These are phyloP conservation scores for Nicator chloris DNA, from an alignment of 2,113 vertebrate genomes.

Conservation along the genomic window DNA sequence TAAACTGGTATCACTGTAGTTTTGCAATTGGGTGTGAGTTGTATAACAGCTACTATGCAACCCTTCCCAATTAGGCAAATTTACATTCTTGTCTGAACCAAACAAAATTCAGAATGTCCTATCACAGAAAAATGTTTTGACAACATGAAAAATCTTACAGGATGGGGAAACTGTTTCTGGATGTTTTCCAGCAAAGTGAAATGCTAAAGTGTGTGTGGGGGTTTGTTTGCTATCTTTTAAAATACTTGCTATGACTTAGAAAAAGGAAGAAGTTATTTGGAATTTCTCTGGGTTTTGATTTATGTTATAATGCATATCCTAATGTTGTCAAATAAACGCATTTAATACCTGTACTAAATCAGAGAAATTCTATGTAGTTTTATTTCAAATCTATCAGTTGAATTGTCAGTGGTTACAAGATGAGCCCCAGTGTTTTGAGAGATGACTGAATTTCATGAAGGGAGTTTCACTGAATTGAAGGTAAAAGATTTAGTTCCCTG, in stretches of 20 bases:
- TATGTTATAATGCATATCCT: not conserved
- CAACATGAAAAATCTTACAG: not conserved
- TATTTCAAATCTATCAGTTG: not conserved
- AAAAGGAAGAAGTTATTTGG: not conserved
- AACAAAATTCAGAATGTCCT: not conserved
- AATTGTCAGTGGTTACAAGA: not conserved
- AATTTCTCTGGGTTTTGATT: not conserved
- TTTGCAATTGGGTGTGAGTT: not conserved
- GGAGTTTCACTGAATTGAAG: not conserved
- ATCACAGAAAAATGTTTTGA: not conserved
- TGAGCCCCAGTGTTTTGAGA: not conserved
- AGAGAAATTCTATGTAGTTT: not conserved
- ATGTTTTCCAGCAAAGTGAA: not conserved
- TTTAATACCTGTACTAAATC: not conserved
- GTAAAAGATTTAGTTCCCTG: not conserved
- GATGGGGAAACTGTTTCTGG: not conserved
- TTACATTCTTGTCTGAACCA: not conserved
- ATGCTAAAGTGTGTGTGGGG: not conserved
- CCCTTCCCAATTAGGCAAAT: not conserved
- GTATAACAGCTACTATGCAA: not conserved
- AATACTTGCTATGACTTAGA: not conserved
- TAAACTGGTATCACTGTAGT: not conserved
- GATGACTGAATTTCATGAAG: not conserved
- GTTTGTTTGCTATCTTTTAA: not conserved
- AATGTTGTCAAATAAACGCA: not conserved